Conservation (phyloP, 2,888 invertebrate genomes). For the Acronicta alni region DNA sequence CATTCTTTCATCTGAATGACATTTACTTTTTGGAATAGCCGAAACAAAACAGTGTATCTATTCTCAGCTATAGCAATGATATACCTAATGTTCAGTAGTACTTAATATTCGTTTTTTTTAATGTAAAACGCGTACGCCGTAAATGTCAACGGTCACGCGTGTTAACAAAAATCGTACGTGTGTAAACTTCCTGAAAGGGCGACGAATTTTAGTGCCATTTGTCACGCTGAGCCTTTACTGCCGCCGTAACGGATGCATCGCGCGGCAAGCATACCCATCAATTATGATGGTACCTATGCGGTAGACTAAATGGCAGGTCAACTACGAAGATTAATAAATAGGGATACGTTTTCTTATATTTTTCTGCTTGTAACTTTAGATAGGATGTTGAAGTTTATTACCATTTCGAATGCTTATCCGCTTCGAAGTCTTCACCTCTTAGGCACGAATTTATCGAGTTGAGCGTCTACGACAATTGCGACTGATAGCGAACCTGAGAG, state of each 20-base stretch:
- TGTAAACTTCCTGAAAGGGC: conserved; percentile 16
- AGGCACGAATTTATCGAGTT: not conserved
- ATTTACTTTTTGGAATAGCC: too few relatives aligned
- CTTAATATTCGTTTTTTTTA: too few relatives aligned
- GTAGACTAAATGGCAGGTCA: not conserved
- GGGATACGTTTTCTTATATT: conserved; percentile 11
- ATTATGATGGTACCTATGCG: conserved; percentile 19
- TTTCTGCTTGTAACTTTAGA: too few relatives aligned
- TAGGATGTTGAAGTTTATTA: too few relatives aligned
- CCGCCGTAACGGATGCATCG: conserved; percentile 27
- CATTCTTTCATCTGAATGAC: too few relatives aligned
- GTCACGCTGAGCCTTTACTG: conserved; percentile 16
- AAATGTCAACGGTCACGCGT: not conserved
- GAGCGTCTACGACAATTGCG: not conserved
- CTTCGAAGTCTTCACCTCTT: not conserved
- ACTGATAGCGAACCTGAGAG: not conserved
- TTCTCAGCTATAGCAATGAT: too few relatives aligned
- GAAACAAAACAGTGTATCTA: too few relatives aligned
- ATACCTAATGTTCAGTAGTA: not conserved
- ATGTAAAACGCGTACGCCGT: not conserved
- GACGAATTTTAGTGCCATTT: conserved; percentile 19
- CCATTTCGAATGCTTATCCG: not conserved
- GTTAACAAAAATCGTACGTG: conserved; percentile 12
- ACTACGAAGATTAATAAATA: not conserved
- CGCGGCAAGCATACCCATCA: conserved; percentile 8